Evolutionary conservation across 2,888 invertebrate genomes (phyloP), one percentile per base, ranked within the genome.

Genomic region (Andrena praecox): DNA sequence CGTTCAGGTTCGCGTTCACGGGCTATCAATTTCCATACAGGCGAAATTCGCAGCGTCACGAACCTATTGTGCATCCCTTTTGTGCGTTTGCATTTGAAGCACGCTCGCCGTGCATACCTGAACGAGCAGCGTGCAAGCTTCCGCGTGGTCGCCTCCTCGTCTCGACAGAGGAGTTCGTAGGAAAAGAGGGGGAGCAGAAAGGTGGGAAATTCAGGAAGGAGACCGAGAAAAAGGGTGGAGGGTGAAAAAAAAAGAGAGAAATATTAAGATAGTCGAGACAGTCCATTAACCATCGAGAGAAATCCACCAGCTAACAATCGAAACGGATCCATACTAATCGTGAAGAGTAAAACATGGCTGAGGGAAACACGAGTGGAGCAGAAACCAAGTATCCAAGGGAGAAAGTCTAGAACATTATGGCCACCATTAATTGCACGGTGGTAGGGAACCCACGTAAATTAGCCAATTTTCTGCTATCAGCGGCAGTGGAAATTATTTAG

Each of bases 261-360:
- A 16, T 42, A 42, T 59, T 74, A 50, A 52, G 67, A 85, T 66
- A 77, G 82, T 75, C 78, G 79, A 79, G 84, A 76, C 79, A 73
- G 83, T 70, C 78, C 81, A 82, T 84, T 82, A 84, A 78, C 70
- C 80, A 73, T 7, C 52, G 56, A 63, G 71, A 71, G 78, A 74
- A 81, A 82, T 82, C 68, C 77, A 27, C 71, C 35, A 24, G 62
- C 48, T 77, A 74, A 83, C 73, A 77, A 81, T 83, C 66, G 77
- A 69, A 81, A 77, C 60, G 69, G 80, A 82, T 73, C 81, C 77
- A 72, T 64, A 77, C 67, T 82, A 82, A 82, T 82, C 76, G 80
- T n/a, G 59, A 27, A 24, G 50, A 54, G 66, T 56, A 70, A 77
- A 80, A 67, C 42, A 52, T 59, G 35, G 52, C 80, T 33, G 35